Percentiles rank a stretch among this genome's conserved stretches.
phyloP scores from a whole-genome alignment of 1,140 invertebrate species.

The Drosophila pachea region DNA sequence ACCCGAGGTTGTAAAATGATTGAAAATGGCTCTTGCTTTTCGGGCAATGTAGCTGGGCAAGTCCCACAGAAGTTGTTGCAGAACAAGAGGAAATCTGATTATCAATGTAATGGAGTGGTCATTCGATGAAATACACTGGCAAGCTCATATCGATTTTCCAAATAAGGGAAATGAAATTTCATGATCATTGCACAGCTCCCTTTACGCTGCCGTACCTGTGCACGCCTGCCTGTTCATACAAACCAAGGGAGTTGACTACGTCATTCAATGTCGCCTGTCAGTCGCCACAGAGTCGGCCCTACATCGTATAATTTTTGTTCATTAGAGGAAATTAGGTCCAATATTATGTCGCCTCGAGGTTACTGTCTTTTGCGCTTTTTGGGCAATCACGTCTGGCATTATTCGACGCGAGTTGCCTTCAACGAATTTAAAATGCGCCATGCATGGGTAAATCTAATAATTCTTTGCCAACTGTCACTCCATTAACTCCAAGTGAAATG shows the following conservation, averaged over 20 bases:
- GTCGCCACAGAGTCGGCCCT: background rate
- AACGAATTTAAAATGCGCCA: constrained; percentile 47
- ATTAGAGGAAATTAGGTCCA: constrained; percentile 60
- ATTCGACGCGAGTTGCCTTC: background rate
- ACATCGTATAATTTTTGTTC: constrained; percentile 55
- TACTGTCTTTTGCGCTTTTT: constrained; percentile 16
- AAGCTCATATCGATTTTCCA: constrained; percentile 1
- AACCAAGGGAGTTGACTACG: background rate
- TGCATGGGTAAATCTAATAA: constrained; percentile 77
- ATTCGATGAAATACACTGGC: constrained; percentile 10
- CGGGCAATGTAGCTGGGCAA: no score
- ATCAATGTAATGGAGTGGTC: background rate
- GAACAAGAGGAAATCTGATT: background rate
- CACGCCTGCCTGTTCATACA: background rate
- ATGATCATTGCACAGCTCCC: constrained; percentile 45
- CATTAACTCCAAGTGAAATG: constrained; percentile 54
- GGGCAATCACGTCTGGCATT: constrained; percentile 38
- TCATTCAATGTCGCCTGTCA: constrained; percentile 1
- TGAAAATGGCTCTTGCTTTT: no score
- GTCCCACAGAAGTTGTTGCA: no score
- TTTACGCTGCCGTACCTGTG: constrained; percentile 9
- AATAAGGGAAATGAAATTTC: constrained; percentile 66
- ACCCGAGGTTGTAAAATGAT: no score
- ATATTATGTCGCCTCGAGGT: constrained; percentile 11
- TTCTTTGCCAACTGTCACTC: constrained; percentile 73